Evolutionary conservation across 2,797 vertebrate species (phyloP), one percentile per base, ranked within the genome.

Genomic region (Pelobates cultripes): DNA sequence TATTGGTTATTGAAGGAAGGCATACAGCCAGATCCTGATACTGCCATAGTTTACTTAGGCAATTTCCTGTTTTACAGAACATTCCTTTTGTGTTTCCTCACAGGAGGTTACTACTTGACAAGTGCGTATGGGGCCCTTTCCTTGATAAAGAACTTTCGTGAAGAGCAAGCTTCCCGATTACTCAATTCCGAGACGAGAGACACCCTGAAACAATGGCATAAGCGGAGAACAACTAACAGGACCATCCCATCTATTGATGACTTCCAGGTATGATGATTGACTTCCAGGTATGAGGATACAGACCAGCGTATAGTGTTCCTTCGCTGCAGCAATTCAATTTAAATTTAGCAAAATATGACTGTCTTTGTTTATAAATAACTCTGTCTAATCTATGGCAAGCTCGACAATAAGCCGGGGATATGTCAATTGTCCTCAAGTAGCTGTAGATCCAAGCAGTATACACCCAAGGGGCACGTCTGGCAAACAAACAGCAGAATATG

Each of bases 41-140:
- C 47, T 51, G 28, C 28, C 28, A 28, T 5, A 57, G 8, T 57
- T 57, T 57, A 43, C 28, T 17, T 14, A 17, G 10, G 43, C 12
- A 67, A 74, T 0, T 0, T 61, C 4, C 28, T 79, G 14, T 67
- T 78, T 77, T 73, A 61, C 55, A 66, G 79, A 70, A 68, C 28
- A 41, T 64, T 83, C 14, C 66, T 74, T 42, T 80, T 74, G 63
- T 74, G 5, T 40, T 85, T 70, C 40, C 81, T 80, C 81, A 0
- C 88, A 99, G 98, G 97, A 13, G 98, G 97, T 6, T 99, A 99
- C 86, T 99, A 99, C 87, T 89, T 99, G 94, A 99, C 97, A 14
- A 99, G 98, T 0, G 95, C 96, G 7, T 99, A 99, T 0, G 97
- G 97, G 82, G 97, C 98, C 66, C 96, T 99, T 89, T 96, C 97